phyloP scores from a whole-genome alignment of 2,888 invertebrate species.

The Drymonia ruficornis region DNA sequence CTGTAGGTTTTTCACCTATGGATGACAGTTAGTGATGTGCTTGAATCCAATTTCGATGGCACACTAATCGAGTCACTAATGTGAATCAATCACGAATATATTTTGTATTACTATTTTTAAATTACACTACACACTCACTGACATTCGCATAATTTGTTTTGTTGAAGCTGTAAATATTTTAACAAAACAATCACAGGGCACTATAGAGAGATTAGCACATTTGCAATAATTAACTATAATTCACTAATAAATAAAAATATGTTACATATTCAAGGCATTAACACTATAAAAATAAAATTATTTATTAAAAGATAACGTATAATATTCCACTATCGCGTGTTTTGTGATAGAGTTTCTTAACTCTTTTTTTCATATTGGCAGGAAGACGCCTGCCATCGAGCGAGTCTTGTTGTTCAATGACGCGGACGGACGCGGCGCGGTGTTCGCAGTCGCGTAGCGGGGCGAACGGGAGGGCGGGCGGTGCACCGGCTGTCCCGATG shows the following conservation, averaged over 20 bases:
- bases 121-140: conserved; percentile 71
- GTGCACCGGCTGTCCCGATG: conserved; percentile 83
- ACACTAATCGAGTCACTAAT: conserved; percentile 66
- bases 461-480: conserved; percentile 73
- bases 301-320: conserved; percentile 77
- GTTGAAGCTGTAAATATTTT: conserved; percentile 65
- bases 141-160: conserved; percentile 59
- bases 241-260: conserved; percentile 83
- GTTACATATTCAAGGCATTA: conserved; percentile 65
- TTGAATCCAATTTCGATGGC: conserved; percentile 67
- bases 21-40: conserved; percentile 74
- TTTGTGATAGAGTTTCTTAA: conserved; percentile 76
- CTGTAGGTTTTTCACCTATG: conserved; percentile 75
- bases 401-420: conserved; percentile 84
- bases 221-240: conserved; percentile 79
- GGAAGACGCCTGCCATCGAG: conserved; percentile 82
- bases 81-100: conserved; percentile 67
- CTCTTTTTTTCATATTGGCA: conserved; percentile 83
- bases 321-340: conserved; percentile 80
- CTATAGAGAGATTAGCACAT: conserved; percentile 74
- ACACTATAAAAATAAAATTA: conserved; percentile 83
- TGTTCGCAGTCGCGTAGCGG: conserved; percentile 81
- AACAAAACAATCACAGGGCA: conserved; percentile 80
- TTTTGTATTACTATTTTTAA: conserved; percentile 51
- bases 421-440: conserved; percentile 76